Percentiles rank a stretch among this genome's conserved stretches.
phyloP scores from a whole-genome alignment of 2,797 vertebrate species.

The Sitta carolinensis region DNA sequence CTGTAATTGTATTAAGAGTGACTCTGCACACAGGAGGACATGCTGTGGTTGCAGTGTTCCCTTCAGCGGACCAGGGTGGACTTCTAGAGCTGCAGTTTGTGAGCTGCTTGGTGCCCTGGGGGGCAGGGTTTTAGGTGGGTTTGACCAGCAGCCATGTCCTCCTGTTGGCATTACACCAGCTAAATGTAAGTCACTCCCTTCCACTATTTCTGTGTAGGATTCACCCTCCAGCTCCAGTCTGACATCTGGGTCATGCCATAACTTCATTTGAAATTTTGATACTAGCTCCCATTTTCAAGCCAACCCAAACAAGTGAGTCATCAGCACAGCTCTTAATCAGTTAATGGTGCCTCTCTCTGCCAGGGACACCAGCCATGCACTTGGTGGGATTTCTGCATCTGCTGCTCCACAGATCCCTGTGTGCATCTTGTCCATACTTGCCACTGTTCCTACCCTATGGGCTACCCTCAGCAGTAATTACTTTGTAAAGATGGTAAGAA shows the following conservation, averaged over 20 bases:
- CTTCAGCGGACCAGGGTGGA: neutral
- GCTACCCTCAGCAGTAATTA: neutral
- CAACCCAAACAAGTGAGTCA: neutral
- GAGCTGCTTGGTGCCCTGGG: neutral
- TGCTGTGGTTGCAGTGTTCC: neutral
- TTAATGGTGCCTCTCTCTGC: neutral
- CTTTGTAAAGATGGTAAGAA: neutral
- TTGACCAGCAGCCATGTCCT: neutral
- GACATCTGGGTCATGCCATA: neutral
- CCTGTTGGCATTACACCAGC: neutral
- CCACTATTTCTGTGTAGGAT: neutral
- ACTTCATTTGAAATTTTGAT: neutral
- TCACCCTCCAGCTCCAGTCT: neutral
- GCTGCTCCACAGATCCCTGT: neutral
- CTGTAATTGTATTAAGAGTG: conserved; percentile 41
- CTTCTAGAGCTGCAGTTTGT: neutral
- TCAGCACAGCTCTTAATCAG: neutral
- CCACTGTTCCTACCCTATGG: neutral
- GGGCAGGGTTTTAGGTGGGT: neutral
- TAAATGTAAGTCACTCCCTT: neutral
- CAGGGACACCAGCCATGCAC: neutral
- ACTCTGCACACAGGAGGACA: neutral
- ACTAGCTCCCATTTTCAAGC: neutral
- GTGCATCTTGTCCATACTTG: fast-evolving
- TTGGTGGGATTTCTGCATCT: neutral